Evolutionary conservation across 2,113 vertebrate species (phyloP).

Genomic region (Empidonax traillii): DNA sequence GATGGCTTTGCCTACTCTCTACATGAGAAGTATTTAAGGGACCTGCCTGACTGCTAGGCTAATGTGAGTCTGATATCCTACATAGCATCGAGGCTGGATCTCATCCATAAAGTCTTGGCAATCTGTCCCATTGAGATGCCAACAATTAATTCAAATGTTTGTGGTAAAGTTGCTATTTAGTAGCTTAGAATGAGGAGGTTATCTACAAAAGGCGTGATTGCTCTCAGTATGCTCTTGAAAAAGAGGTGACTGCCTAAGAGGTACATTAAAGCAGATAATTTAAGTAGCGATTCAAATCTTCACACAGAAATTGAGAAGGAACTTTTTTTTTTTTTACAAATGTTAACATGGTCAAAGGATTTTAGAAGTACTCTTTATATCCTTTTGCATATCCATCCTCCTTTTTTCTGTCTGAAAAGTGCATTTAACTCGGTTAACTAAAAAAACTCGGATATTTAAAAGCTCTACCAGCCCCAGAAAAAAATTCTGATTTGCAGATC

Average conservation of each 20-base stretch:
- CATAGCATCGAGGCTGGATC: not conserved
- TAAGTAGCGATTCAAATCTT: not conserved
- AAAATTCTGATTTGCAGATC: not conserved
- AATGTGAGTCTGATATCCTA: not conserved
- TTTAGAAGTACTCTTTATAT: not conserved
- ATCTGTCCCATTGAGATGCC: not conserved
- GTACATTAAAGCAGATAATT: not conserved
- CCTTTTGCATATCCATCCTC: not conserved
- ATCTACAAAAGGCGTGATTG: not conserved
- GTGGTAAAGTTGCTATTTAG: not conserved
- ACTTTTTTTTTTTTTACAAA: not conserved
- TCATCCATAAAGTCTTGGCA: not conserved
- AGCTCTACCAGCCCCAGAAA: not conserved
- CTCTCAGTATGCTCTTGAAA: not conserved
- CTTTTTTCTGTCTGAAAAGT: not conserved
- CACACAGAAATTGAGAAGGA: not conserved
- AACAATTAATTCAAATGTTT: conserved; percentile 28
- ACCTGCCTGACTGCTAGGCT: not conserved
- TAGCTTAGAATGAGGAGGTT: not conserved
- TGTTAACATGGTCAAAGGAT: not conserved
- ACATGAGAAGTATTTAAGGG: not conserved
- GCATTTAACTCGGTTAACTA: not conserved
- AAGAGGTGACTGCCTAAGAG: not conserved
- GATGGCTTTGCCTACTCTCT: not conserved
- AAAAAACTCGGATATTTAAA: not conserved